Conservation (phyloP, 2,113 vertebrate genomes). For the Cebidichthys violaceus region DNA sequence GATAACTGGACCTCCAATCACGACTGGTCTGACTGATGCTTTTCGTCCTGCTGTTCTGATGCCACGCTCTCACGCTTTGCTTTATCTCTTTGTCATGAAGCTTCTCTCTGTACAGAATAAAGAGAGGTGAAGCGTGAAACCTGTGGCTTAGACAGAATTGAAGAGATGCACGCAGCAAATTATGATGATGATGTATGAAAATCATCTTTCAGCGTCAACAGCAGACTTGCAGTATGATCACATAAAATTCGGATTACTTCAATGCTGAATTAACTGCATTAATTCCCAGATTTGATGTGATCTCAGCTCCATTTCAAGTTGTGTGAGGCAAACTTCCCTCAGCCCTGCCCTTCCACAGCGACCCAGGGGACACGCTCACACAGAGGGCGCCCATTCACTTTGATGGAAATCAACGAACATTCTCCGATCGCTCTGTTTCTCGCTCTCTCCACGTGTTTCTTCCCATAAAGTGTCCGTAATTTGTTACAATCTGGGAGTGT, state of each 20-base stretch:
- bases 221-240: neutral
- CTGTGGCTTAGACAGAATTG: slow-evolving; percentile 14
- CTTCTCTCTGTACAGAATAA: slow-evolving; percentile 3
- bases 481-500: slow-evolving; percentile 2
- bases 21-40: slow-evolving; percentile 25
- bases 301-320: slow-evolving; percentile 49
- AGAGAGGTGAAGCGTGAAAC: slow-evolving; percentile 25
- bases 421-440: slow-evolving; percentile 32
- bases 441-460: slow-evolving; percentile 52
- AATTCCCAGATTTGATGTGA: slow-evolving; percentile 33
- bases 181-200: neutral
- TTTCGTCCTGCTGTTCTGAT: slow-evolving; percentile 21
- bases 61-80: slow-evolving; percentile 31
- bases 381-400: slow-evolving; percentile 46
- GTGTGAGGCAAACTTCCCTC: slow-evolving; percentile 37
- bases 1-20: slow-evolving; percentile 66
- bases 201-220: neutral
- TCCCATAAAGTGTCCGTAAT: slow-evolving; percentile 16
- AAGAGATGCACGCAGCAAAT: neutral
- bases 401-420: slow-evolving; percentile 67
- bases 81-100: slow-evolving; percentile 9
- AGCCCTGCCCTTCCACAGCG: slow-evolving; percentile 23
- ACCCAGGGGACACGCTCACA: slow-evolving; percentile 39
- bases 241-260: slow-evolving; percentile 15
- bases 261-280: slow-evolving; percentile 29